Percentiles rank a stretch among this genome's conserved stretches.
These are phyloP conservation scores for Limenitis camilla DNA, from an alignment of 2,888 invertebrate genomes.

Conservation along the genomic window DNA sequence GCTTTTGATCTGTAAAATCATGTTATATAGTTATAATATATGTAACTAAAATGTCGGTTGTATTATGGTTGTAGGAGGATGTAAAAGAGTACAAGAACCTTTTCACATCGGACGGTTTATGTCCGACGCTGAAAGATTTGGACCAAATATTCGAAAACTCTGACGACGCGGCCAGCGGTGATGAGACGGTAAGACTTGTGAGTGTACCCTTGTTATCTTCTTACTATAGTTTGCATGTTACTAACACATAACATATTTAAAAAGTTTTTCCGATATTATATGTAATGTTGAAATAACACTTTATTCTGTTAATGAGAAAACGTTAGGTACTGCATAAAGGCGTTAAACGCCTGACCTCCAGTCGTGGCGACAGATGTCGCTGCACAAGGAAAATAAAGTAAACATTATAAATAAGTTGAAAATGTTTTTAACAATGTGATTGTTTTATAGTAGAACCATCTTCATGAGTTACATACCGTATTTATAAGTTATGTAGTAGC, in stretches of 20 bases:
- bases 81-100: slow-evolving; percentile 79
- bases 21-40: no score
- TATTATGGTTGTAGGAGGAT: slow-evolving; percentile 51
- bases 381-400: neutral
- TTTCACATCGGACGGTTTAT: slow-evolving; percentile 91
- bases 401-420: neutral
- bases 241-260: neutral
- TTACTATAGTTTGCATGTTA: slow-evolving; percentile 24
- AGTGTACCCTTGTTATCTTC: slow-evolving; percentile 47
- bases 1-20: no score
- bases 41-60: no score
- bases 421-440: neutral
- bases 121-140: slow-evolving; percentile 90
- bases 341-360: neutral
- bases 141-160: slow-evolving; percentile 96
- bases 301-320: neutral
- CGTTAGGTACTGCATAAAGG: neutral
- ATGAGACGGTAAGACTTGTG: slow-evolving; percentile 85
- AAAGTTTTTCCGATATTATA: neutral
- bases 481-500: no score
- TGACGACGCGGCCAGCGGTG: slow-evolving; percentile 90
- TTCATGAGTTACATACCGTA: no score
- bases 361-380: neutral
- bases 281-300: neutral
- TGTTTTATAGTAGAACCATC: neutral